Evolutionary conservation across 2,113 vertebrate genomes (phyloP).

Genomic region (Oryctolagus cuniculus): DNA sequence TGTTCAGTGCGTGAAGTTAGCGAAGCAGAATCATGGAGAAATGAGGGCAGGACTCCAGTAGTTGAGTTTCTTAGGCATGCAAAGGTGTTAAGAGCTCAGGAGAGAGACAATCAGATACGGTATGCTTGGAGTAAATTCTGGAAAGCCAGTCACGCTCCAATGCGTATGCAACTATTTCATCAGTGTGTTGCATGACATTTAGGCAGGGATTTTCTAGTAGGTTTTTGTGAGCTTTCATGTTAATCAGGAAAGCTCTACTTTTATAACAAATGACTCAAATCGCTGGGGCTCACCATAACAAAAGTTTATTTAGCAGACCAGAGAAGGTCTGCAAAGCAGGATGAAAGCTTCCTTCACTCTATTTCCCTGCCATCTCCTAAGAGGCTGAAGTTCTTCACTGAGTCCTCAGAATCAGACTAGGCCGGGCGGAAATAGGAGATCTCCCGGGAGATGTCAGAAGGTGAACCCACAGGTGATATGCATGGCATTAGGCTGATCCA

Average conservation of each 20-base stretch:
- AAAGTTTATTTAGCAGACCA: neutral
- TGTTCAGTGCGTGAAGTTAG: neutral
- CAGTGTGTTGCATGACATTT: neutral
- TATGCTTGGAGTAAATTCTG: neutral
- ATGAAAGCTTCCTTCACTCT: neutral
- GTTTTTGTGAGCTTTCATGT: neutral
- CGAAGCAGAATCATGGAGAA: neutral
- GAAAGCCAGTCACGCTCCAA: neutral
- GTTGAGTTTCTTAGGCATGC: neutral
- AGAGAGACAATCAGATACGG: neutral
- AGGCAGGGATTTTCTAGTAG: neutral
- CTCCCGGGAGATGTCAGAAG: neutral
- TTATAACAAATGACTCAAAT: neutral
- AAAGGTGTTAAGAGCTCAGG: neutral
- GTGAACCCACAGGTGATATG: neutral
- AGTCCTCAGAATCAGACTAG: neutral
- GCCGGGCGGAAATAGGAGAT: accelerated
- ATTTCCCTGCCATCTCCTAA: neutral
- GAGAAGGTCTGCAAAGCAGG: neutral
- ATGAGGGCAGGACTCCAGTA: neutral
- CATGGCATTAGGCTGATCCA: neutral
- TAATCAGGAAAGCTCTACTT: neutral
- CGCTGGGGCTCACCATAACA: neutral
- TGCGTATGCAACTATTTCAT: neutral
- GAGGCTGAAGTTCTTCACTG: neutral